Conservation (phyloP, 1,140 invertebrate genomes). For the Sarcophaga peregrina region DNA sequence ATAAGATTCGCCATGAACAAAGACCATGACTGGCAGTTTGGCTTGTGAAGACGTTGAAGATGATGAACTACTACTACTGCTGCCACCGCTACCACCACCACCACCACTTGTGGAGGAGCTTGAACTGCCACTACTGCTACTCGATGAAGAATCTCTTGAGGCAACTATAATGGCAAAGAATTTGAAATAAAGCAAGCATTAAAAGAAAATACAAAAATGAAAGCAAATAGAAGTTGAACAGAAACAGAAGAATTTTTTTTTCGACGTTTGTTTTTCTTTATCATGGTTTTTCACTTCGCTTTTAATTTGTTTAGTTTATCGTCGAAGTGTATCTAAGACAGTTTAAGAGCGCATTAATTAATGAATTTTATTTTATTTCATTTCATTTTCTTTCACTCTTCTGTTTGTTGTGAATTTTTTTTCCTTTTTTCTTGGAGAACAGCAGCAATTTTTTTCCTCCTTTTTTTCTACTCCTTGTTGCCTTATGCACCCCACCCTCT, state of each 20-base stretch:
- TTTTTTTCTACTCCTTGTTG: background rate
- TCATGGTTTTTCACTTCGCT: background rate
- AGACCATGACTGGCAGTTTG: slow-evolving; percentile 90
- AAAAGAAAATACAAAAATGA: slow-evolving; percentile 11
- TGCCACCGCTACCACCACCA: slow-evolving; percentile 38
- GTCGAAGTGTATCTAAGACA: background rate
- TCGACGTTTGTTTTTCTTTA: too few species aligned
- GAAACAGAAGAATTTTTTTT: too few species aligned
- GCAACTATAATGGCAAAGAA: slow-evolving; percentile 71
- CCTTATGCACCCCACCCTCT: background rate
- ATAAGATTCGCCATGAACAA: slow-evolving; percentile 96
- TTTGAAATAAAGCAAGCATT: slow-evolving; percentile 58
- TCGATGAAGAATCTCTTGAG: slow-evolving; percentile 71
- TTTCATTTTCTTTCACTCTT: background rate
- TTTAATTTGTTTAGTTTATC: slow-evolving; percentile 27
- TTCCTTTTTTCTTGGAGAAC: background rate
- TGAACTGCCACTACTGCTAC: slow-evolving; percentile 46
- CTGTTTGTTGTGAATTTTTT: background rate
- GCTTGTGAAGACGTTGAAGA: slow-evolving; percentile 50
- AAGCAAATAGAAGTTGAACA: background rate
- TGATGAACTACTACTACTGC: slow-evolving; percentile 41
- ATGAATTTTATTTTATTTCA: background rate
- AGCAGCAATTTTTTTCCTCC: background rate
- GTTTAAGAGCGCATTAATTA: slow-evolving; percentile 31
- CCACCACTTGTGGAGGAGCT: slow-evolving; percentile 50